Evolutionary conservation across 64 coral and sea anemone species (phyloP).

Genomic region (Acropora tenuis): DNA sequence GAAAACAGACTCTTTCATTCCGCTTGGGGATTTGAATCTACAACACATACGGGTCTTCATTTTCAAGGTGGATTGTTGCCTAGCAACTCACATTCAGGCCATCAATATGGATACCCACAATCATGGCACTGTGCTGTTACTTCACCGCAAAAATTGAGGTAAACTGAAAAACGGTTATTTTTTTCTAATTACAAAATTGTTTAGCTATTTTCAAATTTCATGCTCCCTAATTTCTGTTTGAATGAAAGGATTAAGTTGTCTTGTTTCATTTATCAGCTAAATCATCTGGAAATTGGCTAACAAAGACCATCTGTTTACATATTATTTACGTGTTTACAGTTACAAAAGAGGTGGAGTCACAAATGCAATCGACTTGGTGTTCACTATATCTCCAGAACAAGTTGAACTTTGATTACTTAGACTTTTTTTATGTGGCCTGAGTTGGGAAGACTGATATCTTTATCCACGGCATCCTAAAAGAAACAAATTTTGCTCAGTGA

Average conservation of each 20-base stretch:
- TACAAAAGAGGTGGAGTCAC: background rate
- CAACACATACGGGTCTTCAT: background rate
- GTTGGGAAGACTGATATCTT: no score
- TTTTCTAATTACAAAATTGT: background rate
- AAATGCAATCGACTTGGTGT: background rate
- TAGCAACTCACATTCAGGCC: background rate
- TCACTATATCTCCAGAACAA: background rate
- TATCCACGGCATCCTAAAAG: no score
- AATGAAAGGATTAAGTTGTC: no score
- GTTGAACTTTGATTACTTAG: no score
- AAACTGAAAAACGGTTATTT: background rate
- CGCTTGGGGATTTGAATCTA: constrained; percentile 27
- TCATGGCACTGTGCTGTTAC: constrained; percentile 20
- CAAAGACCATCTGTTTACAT: background rate
- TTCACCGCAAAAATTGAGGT: constrained; percentile 25
- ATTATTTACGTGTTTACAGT: background rate
- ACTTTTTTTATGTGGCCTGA: no score
- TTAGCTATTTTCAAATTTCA: no score
- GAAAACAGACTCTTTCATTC: constrained; percentile 31
- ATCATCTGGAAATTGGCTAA: no score
- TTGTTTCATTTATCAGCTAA: no score
- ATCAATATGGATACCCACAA: constrained; percentile 33
- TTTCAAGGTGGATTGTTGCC: constrained; percentile 31
- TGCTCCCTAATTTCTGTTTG: no score
- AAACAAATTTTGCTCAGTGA: no score